A percentile compares a stretch with the other conserved stretches of the same genome.
phyloP scores from a whole-genome alignment of 2,888 invertebrate genomes.

The Sesia apiformis region DNA sequence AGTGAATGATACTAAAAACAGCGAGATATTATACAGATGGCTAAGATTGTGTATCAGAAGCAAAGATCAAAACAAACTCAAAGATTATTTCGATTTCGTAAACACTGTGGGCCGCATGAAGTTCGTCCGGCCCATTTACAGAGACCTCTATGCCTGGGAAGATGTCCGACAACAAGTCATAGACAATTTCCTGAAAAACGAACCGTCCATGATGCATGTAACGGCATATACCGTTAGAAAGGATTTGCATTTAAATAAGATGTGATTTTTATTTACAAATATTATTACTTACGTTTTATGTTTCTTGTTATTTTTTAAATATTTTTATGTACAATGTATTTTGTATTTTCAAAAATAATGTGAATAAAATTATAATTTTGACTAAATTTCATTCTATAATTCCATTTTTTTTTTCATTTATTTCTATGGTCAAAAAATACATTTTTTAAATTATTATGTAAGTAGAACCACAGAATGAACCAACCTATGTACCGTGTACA shows the following conservation, averaged over 20 bases:
- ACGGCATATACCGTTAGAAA: conserved; percentile 82
- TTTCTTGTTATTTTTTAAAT: not conserved
- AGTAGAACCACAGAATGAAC: no score
- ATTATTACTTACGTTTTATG: not conserved
- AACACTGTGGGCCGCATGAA: conserved; percentile 93
- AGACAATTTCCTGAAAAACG: conserved; percentile 80
- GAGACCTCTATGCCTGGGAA: conserved; percentile 88
- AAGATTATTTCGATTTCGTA: conserved; percentile 82
- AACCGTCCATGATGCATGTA: conserved; percentile 88
- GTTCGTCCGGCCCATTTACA: conserved; percentile 90
- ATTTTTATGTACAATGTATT: conserved; percentile 1
- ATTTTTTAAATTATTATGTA: no score
- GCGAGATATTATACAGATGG: conserved; percentile 88
- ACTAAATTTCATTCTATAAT: not conserved
- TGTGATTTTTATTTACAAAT: conserved; percentile 2
- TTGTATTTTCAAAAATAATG: not conserved
- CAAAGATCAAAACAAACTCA: conserved; percentile 78
- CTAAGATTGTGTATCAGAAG: conserved; percentile 84
- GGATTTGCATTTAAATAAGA: conserved; percentile 77
- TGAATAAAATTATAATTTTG: not conserved
- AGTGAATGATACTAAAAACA: conserved; percentile 79
- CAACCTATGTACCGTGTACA: no score
- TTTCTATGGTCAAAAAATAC: no score
- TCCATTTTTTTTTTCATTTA: not conserved
- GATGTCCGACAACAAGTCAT: conserved; percentile 79